Base-by-base conservation (phyloP, 2,113 vertebrate genomes). In the Kryptolebias marmoratus region DNA sequence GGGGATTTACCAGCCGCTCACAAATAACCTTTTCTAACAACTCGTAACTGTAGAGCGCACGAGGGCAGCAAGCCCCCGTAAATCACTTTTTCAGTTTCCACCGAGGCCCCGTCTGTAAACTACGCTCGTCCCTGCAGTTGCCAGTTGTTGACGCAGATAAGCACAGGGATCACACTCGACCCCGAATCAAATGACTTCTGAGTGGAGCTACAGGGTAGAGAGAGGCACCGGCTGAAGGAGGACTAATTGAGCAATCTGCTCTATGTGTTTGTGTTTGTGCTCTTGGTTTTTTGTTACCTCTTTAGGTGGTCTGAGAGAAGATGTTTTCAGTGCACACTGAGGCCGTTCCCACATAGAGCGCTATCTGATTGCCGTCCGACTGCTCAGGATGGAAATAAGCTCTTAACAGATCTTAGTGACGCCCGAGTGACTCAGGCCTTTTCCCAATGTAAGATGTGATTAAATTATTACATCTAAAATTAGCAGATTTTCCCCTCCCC, bases 171-270 rank as follows among this genome's bases (percentile, higher is more conserved):
- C 84, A 87, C 87, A 87, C 90, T 90, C 90, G 90, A 90, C 89
- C 88, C 86, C 85, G 86, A 89, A 79, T 77, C 75, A 85, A 91
- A 92, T 87, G 86, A 89, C 82, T 87, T 75, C 45, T 92, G 82
- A 92, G 89, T 27, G 62, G 80, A 87, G 89, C 91, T 84, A 76
- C 80, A 77, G 87, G 88, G 85, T 90, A 89, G 82, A 89, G 83
- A 82, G 87, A 88, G 77, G 80, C 82, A 79, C 80, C 64, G 73
- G 83, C 83, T 73, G 49, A 48, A 68, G 54, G 60, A 86, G 80
- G 83, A 72, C 79, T 93, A 91, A 93, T 92, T 90, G 90, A 84
- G 89, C 90, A 91, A 88, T 91, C 74, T 76, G 47, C n/a, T 64
- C 56, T 63, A 48, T 12, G 44, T 68, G 42, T 60, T 49, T 65